Evolutionary conservation across 37 sponge, comb jelly and placozoan species (phyloP).

Genomic region (Trichoplax adhaerens): DNA sequence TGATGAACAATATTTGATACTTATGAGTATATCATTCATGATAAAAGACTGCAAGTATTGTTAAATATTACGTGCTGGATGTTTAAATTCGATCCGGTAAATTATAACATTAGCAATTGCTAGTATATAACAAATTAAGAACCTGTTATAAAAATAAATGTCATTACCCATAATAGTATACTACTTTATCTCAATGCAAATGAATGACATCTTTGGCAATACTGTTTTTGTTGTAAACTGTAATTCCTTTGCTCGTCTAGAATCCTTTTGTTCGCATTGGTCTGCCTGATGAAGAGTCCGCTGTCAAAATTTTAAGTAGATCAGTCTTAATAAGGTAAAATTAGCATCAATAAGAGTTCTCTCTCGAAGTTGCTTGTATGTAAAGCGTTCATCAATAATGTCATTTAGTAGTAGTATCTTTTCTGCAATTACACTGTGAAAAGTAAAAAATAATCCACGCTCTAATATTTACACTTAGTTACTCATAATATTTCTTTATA

Average conservation of each 20-base stretch:
- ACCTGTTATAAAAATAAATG: too few relatives aligned
- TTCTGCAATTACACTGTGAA: constrained; percentile 45
- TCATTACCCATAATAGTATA: too few relatives aligned
- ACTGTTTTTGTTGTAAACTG: background rate
- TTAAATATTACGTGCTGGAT: background rate
- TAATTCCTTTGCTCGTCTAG: constrained; percentile 10
- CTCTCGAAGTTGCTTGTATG: background rate
- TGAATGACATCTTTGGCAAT: background rate
- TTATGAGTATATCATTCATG: too few relatives aligned
- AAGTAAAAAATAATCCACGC: constrained; percentile 8
- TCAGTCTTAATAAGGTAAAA: constrained; percentile 38
- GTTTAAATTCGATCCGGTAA: constrained; percentile 15
- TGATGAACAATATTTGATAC: too few relatives aligned
- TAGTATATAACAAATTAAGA: too few relatives aligned
- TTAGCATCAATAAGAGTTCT: background rate
- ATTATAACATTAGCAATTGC: background rate
- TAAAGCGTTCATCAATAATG: background rate
- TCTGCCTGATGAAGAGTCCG: constrained; percentile 27
- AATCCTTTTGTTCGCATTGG: constrained; percentile 38
- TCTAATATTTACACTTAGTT: too few relatives aligned
- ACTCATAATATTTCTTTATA: too few relatives aligned
- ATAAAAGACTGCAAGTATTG: too few relatives aligned
- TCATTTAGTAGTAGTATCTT: constrained; percentile 4
- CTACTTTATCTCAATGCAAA: too few relatives aligned
- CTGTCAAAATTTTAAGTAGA: constrained; percentile 28